Evolutionary conservation across 2,888 invertebrate genomes (phyloP).

Genomic region (Microctonus aethiopoides): DNA sequence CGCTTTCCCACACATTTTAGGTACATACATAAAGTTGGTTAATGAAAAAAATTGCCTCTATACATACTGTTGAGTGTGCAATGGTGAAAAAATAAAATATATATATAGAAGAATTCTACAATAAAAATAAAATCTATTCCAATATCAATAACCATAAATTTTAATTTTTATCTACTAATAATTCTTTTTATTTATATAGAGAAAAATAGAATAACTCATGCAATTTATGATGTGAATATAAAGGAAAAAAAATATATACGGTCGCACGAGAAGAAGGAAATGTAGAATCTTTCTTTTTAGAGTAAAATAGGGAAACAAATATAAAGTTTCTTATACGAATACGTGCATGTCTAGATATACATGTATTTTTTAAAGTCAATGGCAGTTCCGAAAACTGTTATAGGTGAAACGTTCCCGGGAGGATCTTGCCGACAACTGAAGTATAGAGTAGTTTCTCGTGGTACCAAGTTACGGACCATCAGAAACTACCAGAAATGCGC

Average conservation of each 20-base stretch:
- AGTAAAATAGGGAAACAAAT: background rate
- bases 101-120: too few species aligned
- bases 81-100: background rate
- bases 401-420: constrained; percentile 26
- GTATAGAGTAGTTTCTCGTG: constrained; percentile 17
- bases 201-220: background rate
- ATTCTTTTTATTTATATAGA: background rate
- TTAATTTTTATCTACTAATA: background rate
- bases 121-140: background rate
- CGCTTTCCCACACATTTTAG: background rate
- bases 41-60: background rate
- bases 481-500: constrained; percentile 6
- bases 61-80: background rate
- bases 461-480: constrained; percentile 15
- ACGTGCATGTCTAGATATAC: constrained; percentile 26
- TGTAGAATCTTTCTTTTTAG: background rate
- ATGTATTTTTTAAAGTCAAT: constrained; percentile 22
- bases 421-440: constrained; percentile 21
- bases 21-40: background rate
- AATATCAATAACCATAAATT: background rate
- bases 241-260: background rate
- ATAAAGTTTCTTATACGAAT: background rate
- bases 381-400: constrained; percentile 21
- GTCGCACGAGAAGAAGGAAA: background rate
- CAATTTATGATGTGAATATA: background rate